Evolutionary conservation across 2,113 vertebrate genomes (phyloP).

Genomic region (Mola mola): DNA sequence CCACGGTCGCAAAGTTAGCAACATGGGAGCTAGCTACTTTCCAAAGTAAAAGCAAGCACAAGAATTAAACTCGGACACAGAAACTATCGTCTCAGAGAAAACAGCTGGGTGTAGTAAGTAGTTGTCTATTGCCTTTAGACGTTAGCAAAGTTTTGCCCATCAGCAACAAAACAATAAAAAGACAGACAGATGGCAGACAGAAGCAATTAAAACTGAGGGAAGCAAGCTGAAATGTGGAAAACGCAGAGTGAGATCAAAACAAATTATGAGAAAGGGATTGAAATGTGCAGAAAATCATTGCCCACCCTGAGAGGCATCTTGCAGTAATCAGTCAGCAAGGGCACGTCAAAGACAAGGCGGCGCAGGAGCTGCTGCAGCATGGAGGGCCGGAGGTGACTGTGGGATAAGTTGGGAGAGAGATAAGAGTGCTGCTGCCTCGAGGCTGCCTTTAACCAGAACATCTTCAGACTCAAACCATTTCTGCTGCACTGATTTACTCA

Average conservation of each 20-base stretch:
- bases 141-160: too few relatives aligned
- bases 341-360: constrained; percentile 96
- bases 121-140: too few relatives aligned
- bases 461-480: constrained; percentile 19
- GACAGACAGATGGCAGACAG: too few relatives aligned
- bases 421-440: constrained; percentile 35
- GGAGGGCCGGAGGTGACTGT: constrained; percentile 93
- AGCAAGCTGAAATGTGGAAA: not conserved
- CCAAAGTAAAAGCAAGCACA: too few relatives aligned
- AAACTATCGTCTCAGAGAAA: too few relatives aligned
- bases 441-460: constrained; percentile 6
- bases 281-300: constrained; percentile 21
- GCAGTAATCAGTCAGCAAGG: constrained; percentile 95
- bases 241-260: not conserved
- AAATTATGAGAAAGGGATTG: not conserved
- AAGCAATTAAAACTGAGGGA: too few relatives aligned
- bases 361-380: constrained; percentile 96
- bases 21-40: too few relatives aligned
- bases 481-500: constrained; percentile 17
- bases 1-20: too few relatives aligned
- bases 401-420: constrained; percentile 45
- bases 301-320: constrained; percentile 98
- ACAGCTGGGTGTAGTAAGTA: too few relatives aligned
- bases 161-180: too few relatives aligned
- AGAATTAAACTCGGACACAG: too few relatives aligned